Base-by-base conservation (phyloP, 2,888 invertebrate genomes). In the Calliopum simillimum region DNA sequence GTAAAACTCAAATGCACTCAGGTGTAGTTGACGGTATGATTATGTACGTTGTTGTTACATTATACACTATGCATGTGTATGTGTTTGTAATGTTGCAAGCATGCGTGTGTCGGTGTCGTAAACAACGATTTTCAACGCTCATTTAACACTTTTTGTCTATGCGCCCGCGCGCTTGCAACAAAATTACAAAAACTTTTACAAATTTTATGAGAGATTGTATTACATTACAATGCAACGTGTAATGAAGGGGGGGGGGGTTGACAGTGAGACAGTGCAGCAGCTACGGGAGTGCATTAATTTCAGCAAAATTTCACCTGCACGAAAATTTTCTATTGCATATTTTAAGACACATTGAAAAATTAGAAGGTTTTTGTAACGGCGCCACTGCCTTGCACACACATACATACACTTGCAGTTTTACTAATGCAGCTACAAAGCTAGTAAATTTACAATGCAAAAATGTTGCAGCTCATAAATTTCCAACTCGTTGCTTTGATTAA, bases 41-140 rank as follows among this genome's bases (percentile, higher is more conserved):
- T 59, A 19, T 59, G 59, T 59, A n/a, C 12, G 25, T 11, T 13
- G 41, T 41, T 25, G 43, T 41, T 58, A 41, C 43, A 25, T 59
- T 59, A 5, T 59, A 33, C 49, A 25, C 21, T 8, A n/a, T 19
- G 47, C 47, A 41, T 64, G 41, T 13, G 33, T 49, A 16, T 23
- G n/a, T 21, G n/a, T 16, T 64, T 25, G 21, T 49, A 25, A 25
- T 51, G 49, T 51, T 64, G 64, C 16, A 33, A 19, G 16, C 46
- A 23, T 23, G 55, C 46, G 33, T 47, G 14, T 66, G 69, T 77
- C 72, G 76, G 67, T 75, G 75, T 74, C 77, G 78, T 77, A 80
- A 78, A 79, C 77, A 80, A 79, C 77, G 78, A 80, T 80, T 81
- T 80, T 77, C 78, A 74, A 80, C 79, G 81, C 81, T 81, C 81